These are phyloP conservation scores for Mormyrus hasselquistii DNA, from an alignment of 2,797 vertebrate genomes.

Conservation along the genomic window DNA sequence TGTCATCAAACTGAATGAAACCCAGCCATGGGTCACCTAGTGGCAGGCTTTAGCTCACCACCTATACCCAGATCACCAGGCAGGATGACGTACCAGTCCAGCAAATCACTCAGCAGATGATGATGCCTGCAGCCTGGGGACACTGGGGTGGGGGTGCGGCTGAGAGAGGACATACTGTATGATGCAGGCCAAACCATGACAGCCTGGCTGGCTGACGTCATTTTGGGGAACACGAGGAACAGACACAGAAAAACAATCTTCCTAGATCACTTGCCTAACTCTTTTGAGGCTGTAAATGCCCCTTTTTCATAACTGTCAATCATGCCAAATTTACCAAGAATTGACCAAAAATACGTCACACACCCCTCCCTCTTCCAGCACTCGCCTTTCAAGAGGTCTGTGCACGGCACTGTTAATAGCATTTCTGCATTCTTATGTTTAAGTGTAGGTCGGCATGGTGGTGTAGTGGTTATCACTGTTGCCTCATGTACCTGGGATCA, in stretches of 20 bases:
- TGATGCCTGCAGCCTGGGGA: not conserved
- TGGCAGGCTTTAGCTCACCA: not conserved
- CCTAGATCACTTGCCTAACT: not conserved
- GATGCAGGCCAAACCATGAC: not conserved
- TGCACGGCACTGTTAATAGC: not conserved
- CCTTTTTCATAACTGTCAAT: not conserved
- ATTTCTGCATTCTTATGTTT: not conserved
- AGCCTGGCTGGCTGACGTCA: not conserved
- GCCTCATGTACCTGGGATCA: not conserved
- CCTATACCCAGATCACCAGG: not conserved
- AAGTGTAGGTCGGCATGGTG: not conserved
- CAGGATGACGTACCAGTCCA: slow-evolving; percentile 22
- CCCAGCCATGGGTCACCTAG: not conserved
- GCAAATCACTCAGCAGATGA: slow-evolving; percentile 32
- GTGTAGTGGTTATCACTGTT: not conserved
- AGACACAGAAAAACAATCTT: not conserved
- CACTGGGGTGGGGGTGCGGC: not conserved
- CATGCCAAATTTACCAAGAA: not conserved
- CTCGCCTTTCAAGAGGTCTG: not conserved
- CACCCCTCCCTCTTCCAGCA: not conserved
- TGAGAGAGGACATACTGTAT: slow-evolving; percentile 14
- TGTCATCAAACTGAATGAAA: not conserved
- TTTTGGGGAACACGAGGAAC: slow-evolving; percentile 13
- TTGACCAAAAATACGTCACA: not conserved
- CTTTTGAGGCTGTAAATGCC: not conserved